Evolutionary conservation across 1,140 invertebrate species (phyloP), one percentile per base, ranked within the genome.

Genomic region (Penaeus indicus): DNA sequence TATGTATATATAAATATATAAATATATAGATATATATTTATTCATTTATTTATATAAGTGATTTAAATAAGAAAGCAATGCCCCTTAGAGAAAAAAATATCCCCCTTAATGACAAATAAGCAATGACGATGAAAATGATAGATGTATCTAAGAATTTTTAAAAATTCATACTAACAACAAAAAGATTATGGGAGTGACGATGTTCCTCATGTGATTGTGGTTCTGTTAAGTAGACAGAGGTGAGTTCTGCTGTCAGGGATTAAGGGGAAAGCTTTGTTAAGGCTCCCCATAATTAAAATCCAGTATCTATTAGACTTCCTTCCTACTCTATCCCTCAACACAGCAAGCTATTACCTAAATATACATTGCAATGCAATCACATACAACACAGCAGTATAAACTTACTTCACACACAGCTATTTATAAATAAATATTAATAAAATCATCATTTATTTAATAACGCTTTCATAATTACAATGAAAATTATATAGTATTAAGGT

Each of bases 301-400:
- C 83, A 84, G 25, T 69, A 42, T 69, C 64, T 69, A 19, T 72
- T 27, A n/a, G 63, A 38, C 83, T 54, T 54, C 64, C 69, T 77
- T 86, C 75, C 60, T 79, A 79, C 7, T 86, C 84, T 86, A 79
- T 67, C 62, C 60, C 84, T 79, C 60, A 79, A 79, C 84, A 86
- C 84, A 86, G 79, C 77, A 86, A 69, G 42, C 61, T 79, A 86
- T 79, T 79, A 62, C 42, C 67, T 75, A 75, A 85, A 78, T 86
- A 79, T 79, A 86, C 84, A 85, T 78, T 62, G 69, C 84, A 86
- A 86, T 86, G 84, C 75, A 86, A 77, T 86, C 77, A 86, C 84
- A 86, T 86, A 83, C 64, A 83, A 83, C 67, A 87, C 80, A 88
- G 79, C 86, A 88, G 86, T 88, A 88, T 88, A 88, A 88, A 88